These are phyloP conservation scores for Percina caprodes DNA, from an alignment of 2,113 vertebrate genomes.

Conservation along the genomic window DNA sequence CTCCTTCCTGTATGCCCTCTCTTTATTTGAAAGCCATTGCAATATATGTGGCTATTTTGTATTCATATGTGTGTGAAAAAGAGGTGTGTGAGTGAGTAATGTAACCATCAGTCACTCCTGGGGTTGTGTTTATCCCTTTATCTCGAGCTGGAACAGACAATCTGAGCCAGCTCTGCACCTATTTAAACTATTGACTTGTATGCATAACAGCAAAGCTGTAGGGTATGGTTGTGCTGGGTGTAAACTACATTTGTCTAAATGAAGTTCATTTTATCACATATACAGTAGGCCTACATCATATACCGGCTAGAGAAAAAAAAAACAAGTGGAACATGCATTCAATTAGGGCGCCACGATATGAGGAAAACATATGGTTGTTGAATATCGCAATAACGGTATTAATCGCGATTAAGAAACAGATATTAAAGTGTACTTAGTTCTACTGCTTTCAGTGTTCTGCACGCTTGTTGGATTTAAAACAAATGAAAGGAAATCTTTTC, in stretches of 20 bases:
- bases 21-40: neutral
- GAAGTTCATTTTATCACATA: neutral
- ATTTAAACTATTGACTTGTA: conserved; percentile 44
- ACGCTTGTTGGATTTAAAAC: too few species aligned
- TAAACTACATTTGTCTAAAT: conserved; percentile 11
- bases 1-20: conserved; percentile 26
- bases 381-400: too few species aligned
- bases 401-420: too few species aligned
- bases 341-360: too few species aligned
- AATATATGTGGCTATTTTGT: neutral
- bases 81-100: conserved; percentile 27
- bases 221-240: conserved; percentile 2
- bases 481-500: too few species aligned
- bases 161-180: conserved; percentile 41
- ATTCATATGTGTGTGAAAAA: conserved; percentile 22
- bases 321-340: neutral
- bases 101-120: conserved; percentile 26
- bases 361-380: too few species aligned
- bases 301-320: neutral
- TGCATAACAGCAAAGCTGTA: conserved; percentile 33
- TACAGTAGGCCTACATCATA: neutral
- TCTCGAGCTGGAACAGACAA: conserved; percentile 29
- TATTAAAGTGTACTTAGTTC: too few species aligned
- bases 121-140: conserved; percentile 46
- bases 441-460: too few species aligned